Conservation (phyloP, 2,113 vertebrate genomes). For the Erythrocebus patas region DNA sequence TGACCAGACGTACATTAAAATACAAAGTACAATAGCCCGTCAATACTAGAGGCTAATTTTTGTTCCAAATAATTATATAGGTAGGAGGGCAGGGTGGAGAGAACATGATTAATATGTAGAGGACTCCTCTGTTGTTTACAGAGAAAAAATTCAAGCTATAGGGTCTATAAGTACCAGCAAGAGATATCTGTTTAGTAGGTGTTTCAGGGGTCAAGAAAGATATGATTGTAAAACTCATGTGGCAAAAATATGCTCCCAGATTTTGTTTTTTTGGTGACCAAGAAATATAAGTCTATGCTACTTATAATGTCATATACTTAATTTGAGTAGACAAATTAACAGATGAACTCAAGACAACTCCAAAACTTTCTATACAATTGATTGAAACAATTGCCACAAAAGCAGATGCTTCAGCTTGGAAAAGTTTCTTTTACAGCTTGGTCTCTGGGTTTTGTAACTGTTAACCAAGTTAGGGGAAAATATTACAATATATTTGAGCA, state of each 20-base stretch:
- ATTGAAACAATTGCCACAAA: slow-evolving; percentile 45
- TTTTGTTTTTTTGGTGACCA: not conserved
- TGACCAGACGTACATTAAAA: not conserved
- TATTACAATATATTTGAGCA: not conserved
- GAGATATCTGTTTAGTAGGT: not conserved
- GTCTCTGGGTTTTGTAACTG: slow-evolving; percentile 57
- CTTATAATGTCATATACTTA: not conserved
- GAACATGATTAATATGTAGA: not conserved
- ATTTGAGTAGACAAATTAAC: slow-evolving; percentile 15
- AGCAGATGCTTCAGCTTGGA: slow-evolving; percentile 23
- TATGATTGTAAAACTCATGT: not conserved
- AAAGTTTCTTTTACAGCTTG: slow-evolving; percentile 39
- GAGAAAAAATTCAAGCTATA: not conserved
- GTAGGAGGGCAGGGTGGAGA: not conserved
- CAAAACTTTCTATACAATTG: slow-evolving; percentile 41
- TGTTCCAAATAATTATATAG: not conserved
- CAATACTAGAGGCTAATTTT: not conserved
- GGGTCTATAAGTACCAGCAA: not conserved
- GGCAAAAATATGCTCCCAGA: not conserved
- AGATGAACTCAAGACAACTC: slow-evolving; percentile 28
- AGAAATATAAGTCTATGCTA: not conserved
- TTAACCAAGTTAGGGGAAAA: slow-evolving; percentile 46
- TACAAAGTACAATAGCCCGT: not conserved
- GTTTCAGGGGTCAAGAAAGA: not conserved
- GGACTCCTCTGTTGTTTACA: not conserved